Percentiles rank a stretch among this genome's conserved stretches.
Evolutionary conservation across 2,797 vertebrate species (phyloP).

Genomic region (Prunella strophiata): DNA sequence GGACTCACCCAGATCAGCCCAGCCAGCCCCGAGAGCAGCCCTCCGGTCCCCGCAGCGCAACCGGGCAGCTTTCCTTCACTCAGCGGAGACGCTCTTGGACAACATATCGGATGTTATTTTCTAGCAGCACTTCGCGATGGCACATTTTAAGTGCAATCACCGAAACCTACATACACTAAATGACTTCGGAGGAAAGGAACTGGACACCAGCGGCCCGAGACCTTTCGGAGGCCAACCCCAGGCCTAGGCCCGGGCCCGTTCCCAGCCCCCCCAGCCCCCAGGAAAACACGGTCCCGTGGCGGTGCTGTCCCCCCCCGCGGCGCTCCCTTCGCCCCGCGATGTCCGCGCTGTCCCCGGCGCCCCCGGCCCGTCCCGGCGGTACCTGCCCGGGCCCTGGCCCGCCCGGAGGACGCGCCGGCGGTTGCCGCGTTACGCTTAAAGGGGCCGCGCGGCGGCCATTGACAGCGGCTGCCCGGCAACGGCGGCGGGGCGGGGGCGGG

Average conservation of each 20-base stretch:
- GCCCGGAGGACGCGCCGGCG: background rate
- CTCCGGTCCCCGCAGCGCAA: background rate
- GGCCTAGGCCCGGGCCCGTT: background rate
- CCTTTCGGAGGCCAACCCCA: background rate
- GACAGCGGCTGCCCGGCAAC: constrained; percentile 72
- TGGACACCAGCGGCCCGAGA: background rate
- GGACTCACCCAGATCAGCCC: fast-evolving
- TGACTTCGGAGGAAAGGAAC: background rate
- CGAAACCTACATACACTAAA: background rate
- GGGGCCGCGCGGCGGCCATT: constrained; percentile 7
- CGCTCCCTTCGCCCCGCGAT: background rate
- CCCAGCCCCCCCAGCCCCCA: background rate
- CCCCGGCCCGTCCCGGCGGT: background rate
- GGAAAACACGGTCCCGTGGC: background rate
- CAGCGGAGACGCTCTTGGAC: background rate
- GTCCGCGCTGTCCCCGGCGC: too few species aligned
- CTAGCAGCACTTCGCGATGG: background rate
- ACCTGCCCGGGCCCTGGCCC: background rate
- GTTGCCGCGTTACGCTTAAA: constrained; percentile 52
- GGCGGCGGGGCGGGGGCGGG: background rate
- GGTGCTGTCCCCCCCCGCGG: too few species aligned
- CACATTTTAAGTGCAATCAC: fast-evolving
- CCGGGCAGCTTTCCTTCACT: fast-evolving
- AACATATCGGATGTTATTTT: fast-evolving
- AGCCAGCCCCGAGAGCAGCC: fast-evolving